These are phyloP conservation scores for Plotosus lineatus DNA, from an alignment of 2,113 vertebrate species.

Conservation along the genomic window DNA sequence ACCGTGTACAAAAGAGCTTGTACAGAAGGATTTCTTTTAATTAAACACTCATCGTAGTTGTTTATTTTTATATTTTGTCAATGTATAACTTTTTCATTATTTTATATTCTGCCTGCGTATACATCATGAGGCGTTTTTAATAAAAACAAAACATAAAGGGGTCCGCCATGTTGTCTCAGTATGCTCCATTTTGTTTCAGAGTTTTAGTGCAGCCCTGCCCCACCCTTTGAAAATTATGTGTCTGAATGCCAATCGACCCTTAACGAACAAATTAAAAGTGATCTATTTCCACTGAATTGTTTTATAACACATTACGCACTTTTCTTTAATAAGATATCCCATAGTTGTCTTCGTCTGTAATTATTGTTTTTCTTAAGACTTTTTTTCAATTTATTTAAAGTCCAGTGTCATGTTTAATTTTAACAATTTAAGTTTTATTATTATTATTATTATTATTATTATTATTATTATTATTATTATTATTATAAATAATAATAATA, in stretches of 20 bases:
- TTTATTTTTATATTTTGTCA: neutral
- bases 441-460: neutral
- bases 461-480: neutral
- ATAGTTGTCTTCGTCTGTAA: neutral
- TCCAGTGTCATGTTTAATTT: neutral
- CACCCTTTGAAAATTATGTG: conserved; percentile 47
- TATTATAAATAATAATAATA: neutral
- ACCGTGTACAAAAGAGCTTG: too few relatives aligned
- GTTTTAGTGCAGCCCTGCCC: conserved; percentile 43
- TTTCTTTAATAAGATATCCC: neutral
- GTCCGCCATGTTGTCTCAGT: conserved; percentile 72
- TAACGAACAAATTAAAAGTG: conserved; percentile 34
- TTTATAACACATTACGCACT: neutral
- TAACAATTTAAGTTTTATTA: neutral
- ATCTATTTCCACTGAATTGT: conserved; percentile 16
- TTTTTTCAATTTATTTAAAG: neutral
- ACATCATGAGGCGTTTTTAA: conserved; percentile 12
- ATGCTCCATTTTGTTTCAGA: conserved; percentile 78
- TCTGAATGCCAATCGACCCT: conserved; percentile 35
- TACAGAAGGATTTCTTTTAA: neutral
- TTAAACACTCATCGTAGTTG: neutral
- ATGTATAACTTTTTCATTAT: neutral
- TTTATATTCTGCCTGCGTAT: neutral
- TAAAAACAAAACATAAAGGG: conserved; percentile 25
- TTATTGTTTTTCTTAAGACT: neutral